Evolutionary conservation across 2,888 invertebrate genomes (phyloP), one percentile per base, ranked within the genome.

Genomic region (Bombylius discolor): DNA sequence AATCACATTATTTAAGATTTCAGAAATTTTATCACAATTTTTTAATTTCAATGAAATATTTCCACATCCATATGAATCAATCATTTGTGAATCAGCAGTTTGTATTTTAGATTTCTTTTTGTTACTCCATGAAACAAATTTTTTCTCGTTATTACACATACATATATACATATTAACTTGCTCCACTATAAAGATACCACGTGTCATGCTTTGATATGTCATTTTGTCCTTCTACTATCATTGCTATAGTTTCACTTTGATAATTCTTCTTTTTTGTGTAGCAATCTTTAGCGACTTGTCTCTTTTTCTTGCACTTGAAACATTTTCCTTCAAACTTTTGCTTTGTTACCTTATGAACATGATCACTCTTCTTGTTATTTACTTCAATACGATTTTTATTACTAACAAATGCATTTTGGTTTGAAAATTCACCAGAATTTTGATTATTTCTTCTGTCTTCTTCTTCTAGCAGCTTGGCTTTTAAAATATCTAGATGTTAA

Each of bases 161-260:
- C n/a, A n/a, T n/a, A n/a, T n/a, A n/a, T n/a, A n/a, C n/a, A n/a
- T 55, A 42, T 45, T 51, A 13, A n/a, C 52, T 53, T 33, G 58
- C 53, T 8, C 58, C 58, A 46, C 56, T 59, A 34, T 58, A 56
- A 5, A 58, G 31, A 55, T 55, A 42, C 42, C 47, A 48, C 33
- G n/a, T 11, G 45, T 39, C 44, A 13, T 6, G 5, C 13, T 9
- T 5, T 5, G 12, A n/a, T 9, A 1, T 49, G 36, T 4, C n/a
- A n/a, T 50, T 42, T 5, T 32, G 5, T n/a, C 32, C 34, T 36
- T 36, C 36, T 6, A 36, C 4, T n/a, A 34, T n/a, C 34, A 49
- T 39, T n/a, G 34, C 49, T 4, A 34, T 12, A 34, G 33, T 32
- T 49, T 13, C 34, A 34, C n/a, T 34, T 34, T 57, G 33, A 49